A percentile compares a stretch with the other conserved stretches of the same genome.
These are phyloP conservation scores for Hepsetus odoe DNA, from an alignment of 2,113 vertebrate species.

Conservation along the genomic window DNA sequence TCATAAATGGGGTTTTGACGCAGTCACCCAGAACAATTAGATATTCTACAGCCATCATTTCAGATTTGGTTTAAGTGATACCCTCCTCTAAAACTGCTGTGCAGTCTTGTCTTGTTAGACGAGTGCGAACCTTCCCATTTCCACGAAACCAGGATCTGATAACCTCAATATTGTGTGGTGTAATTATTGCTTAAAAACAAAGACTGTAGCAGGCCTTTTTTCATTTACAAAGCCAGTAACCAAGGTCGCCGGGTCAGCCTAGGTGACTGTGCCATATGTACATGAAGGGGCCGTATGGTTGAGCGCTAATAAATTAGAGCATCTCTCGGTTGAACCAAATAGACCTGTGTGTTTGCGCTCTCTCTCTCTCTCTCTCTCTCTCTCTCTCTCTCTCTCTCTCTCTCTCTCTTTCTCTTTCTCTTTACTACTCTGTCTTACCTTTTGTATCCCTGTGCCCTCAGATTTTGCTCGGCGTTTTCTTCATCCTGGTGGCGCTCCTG, in stretches of 20 bases:
- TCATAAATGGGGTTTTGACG: no score
- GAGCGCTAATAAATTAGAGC: constrained; percentile 47
- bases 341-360: not conserved
- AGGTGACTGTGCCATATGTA: constrained; percentile 58
- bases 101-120: not conserved
- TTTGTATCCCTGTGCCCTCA: constrained; percentile 60
- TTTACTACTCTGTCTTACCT: not conserved
- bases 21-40: no score
- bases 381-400: not conserved
- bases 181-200: no score
- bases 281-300: constrained; percentile 66
- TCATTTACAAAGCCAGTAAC: constrained; percentile 39
- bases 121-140: not conserved
- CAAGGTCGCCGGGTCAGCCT: constrained; percentile 55
- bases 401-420: not conserved
- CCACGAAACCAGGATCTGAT: not conserved
- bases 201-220: not conserved
- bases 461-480: constrained; percentile 91
- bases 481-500: constrained; percentile 91
- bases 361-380: not conserved
- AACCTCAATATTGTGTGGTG: no score
- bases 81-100: no score
- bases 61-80: no score
- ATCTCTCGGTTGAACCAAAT: constrained; percentile 44
- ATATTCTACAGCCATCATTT: no score